Evolutionary conservation across 2,888 invertebrate species (phyloP), one percentile per base, ranked within the genome.

Genomic region (Stomorhina lunata): DNA sequence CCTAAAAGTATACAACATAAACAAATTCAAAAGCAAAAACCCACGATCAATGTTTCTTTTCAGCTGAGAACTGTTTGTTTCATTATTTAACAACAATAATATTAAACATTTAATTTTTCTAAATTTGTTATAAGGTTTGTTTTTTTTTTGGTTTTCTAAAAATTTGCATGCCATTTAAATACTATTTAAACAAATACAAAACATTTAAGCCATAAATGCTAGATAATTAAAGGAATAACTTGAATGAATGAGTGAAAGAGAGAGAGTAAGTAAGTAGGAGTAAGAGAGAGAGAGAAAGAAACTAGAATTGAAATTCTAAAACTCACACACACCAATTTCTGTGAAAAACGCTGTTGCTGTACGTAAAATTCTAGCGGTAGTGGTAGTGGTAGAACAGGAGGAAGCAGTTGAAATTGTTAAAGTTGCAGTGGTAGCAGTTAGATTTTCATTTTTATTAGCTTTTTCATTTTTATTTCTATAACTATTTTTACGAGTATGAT

Each of bases 251-350:
- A 48, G 15, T 34, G 32, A 17, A 27, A 55, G n/a, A 50, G 53
- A 22, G 4, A 66, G 43, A 71, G n/a, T n/a, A n/a, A n/a, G n/a
- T n/a, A n/a, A n/a, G n/a, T n/a, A n/a, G n/a, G 7, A 68, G n/a
- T 69, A 25, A 66, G 17, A 61, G 45, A 73, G 25, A 63, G 69
- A 68, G 22, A 77, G 77, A 77, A 66, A 61, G 77, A 69, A 77
- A 77, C 77, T 77, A 69, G 77, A 77, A 77, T 77, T 77, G 77
- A 69, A 77, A 61, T 43, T 77, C 77, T 77, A 69, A 34, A 69
- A 77, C 77, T 77, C 77, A 77, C 77, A 76, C 68, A 45, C 66
- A 83, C 37, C 84, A 84, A 81, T 83, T 84, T 53, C 85, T 27
- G 55, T 37, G 40, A 80, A 27, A 27, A 12, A 50, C 22, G 66